Percentiles rank a stretch among this genome's conserved stretches.
These are phyloP conservation scores for Leucoraja erinaceus DNA, from an alignment of 2,113 vertebrate species.

Conservation along the genomic window DNA sequence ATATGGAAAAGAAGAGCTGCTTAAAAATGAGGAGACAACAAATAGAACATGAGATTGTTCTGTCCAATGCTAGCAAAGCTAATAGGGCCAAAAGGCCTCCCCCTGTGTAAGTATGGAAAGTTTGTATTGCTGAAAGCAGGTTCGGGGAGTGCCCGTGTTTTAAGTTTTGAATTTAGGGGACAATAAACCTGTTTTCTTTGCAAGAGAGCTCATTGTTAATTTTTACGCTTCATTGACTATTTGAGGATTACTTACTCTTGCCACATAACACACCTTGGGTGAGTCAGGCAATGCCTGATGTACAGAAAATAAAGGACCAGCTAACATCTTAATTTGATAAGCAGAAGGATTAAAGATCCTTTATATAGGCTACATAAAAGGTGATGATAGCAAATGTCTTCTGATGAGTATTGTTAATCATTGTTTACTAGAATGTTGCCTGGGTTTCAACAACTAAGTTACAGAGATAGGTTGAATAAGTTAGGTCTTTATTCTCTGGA, in stretches of 20 bases:
- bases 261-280: background rate
- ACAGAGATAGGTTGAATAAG: no score
- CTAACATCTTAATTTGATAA: background rate
- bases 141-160: background rate
- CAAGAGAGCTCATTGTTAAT: background rate
- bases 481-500: no score
- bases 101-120: background rate
- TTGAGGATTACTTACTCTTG: background rate
- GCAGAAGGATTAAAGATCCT: background rate
- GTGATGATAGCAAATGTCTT: background rate
- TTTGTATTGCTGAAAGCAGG: background rate
- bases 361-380: background rate
- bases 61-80: no score
- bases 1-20: no score
- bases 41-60: no score
- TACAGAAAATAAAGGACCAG: background rate
- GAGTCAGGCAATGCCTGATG: background rate
- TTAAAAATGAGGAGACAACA: no score
- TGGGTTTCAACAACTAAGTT: no score
- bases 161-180: background rate
- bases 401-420: background rate
- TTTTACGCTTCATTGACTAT: background rate
- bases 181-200: background rate
- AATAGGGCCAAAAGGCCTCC: no score
- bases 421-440: no score